phyloP scores from a whole-genome alignment of 2,113 vertebrate species.

The Sceloporus undulatus region DNA sequence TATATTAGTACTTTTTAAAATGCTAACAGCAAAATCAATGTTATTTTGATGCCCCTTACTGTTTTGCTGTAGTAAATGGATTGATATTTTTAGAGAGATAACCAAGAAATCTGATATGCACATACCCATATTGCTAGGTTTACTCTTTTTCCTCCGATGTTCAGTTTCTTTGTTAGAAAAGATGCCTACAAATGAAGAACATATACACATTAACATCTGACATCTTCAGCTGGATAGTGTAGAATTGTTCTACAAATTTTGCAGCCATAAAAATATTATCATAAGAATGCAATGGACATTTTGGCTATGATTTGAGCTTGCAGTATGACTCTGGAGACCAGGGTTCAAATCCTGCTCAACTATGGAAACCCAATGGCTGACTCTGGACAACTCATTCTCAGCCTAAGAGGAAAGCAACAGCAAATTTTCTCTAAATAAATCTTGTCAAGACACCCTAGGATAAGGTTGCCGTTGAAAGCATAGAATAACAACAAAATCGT shows the following conservation, averaged over 20 bases:
- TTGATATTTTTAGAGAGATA: slow-evolving; percentile 9
- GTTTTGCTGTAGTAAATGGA: neutral
- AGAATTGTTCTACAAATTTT: neutral
- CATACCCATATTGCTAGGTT: slow-evolving; percentile 96
- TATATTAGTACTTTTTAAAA: slow-evolving; percentile 44
- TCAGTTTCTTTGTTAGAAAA: slow-evolving; percentile 98
- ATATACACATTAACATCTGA: slow-evolving; percentile 30
- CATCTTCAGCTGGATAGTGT: neutral
- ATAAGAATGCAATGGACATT: neutral
- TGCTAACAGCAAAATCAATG: slow-evolving; percentile 38
- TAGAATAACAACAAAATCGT: neutral
- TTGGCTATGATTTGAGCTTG: neutral
- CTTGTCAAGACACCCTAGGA: too few relatives aligned
- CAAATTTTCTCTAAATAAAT: too few relatives aligned
- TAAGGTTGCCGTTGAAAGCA: too few relatives aligned
- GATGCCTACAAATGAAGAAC: slow-evolving; percentile 87
- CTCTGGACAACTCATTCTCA: too few relatives aligned
- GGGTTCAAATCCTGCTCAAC: too few relatives aligned
- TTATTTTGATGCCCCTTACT: slow-evolving; percentile 11
- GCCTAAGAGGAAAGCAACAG: too few relatives aligned
- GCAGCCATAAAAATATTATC: neutral
- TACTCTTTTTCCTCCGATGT: slow-evolving; percentile 97
- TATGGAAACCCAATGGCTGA: too few relatives aligned
- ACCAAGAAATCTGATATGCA: slow-evolving; percentile 27
- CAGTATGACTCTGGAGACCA: too few relatives aligned